These are phyloP conservation scores for Aldabrachelys gigantea DNA, from an alignment of 2,113 vertebrate genomes.

Conservation along the genomic window DNA sequence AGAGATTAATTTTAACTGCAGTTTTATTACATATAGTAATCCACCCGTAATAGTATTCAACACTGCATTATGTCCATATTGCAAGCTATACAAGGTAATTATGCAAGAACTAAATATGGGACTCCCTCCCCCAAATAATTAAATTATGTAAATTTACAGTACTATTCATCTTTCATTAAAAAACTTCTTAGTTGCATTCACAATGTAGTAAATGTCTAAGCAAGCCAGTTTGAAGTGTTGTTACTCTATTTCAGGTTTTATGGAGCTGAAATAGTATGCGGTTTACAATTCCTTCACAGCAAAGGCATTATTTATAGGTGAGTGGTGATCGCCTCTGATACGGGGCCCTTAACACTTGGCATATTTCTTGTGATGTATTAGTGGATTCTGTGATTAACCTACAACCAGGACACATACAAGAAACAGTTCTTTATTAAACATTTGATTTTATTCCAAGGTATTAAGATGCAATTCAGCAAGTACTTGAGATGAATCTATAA, in stretches of 20 bases:
- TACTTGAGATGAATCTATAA: background rate
- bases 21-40: background rate
- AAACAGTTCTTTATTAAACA: conserved; percentile 29
- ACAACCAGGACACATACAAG: background rate
- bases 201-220: background rate
- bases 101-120: background rate
- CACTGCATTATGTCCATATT: background rate
- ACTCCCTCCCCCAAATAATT: background rate
- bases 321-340: background rate
- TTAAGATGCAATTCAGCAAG: background rate
- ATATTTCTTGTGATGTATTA: background rate
- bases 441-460: background rate
- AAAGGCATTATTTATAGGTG: conserved; percentile 99
- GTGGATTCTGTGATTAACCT: background rate
- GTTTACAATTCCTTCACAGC: conserved; percentile 94
- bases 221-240: background rate
- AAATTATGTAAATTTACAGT: background rate
- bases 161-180: background rate
- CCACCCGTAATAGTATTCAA: background rate
- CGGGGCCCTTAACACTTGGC: background rate
- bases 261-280: conserved; percentile 93
- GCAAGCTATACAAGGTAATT: background rate
- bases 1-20: background rate
- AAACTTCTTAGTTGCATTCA: background rate
- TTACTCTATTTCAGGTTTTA: conserved; percentile 89